Percentiles rank a stretch among this genome's conserved stretches.
phyloP scores from a whole-genome alignment of 2,888 invertebrate genomes.

The Notocelia uddmanniana region DNA sequence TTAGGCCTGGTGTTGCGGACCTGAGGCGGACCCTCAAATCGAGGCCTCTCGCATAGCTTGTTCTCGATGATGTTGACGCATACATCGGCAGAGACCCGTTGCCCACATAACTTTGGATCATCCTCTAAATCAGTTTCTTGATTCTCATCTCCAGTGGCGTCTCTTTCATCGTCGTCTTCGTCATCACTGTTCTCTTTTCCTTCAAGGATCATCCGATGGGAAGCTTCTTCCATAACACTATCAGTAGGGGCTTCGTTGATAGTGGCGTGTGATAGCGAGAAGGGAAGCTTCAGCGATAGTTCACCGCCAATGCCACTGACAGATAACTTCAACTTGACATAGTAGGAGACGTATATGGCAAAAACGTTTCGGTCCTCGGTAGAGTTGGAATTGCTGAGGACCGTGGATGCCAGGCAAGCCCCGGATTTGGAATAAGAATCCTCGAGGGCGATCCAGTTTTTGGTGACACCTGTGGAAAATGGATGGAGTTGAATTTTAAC shows the following conservation, averaged over 20 bases:
- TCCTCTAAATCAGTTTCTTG: constrained; percentile 62
- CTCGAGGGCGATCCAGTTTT: constrained; percentile 96
- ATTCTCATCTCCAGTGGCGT: constrained; percentile 60
- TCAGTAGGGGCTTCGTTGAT: constrained; percentile 87
- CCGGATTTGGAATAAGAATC: constrained; percentile 91
- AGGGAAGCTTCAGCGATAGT: constrained; percentile 92
- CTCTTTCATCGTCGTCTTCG: constrained; percentile 73
- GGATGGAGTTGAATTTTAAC: constrained; percentile 29
- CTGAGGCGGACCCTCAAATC: constrained; percentile 69
- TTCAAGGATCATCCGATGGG: constrained; percentile 79
- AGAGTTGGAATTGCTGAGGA: constrained; percentile 80
- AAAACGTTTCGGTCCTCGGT: constrained; percentile 94
- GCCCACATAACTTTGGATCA: constrained; percentile 68
- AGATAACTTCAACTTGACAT: constrained; percentile 94
- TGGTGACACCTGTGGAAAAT: constrained; percentile 88
- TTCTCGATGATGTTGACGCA: constrained; percentile 77
- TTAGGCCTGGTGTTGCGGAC: constrained; percentile 69
- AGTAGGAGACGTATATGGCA: constrained; percentile 96
- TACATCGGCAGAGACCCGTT: constrained; percentile 71
- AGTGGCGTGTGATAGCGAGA: constrained; percentile 91
- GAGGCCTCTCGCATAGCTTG: constrained; percentile 72
- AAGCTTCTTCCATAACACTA: constrained; percentile 81
- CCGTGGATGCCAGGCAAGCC: constrained; percentile 87
- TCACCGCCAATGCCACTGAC: constrained; percentile 94
- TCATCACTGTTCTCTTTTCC: constrained; percentile 79